Evolutionary conservation across 2,797 vertebrate genomes (phyloP).

Genomic region (Myiothlypis coronata): DNA sequence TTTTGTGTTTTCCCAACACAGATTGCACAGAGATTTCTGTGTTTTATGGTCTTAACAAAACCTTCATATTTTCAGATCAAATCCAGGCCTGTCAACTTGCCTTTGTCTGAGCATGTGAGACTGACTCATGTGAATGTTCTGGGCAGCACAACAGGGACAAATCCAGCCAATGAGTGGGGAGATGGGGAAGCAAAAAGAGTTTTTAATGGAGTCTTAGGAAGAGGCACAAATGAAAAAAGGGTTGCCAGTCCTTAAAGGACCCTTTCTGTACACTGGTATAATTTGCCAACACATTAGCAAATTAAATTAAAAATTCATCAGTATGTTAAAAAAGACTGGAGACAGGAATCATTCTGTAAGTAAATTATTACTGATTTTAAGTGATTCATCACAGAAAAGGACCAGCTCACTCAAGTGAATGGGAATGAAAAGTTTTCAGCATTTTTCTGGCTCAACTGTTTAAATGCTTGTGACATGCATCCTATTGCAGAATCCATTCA

Average conservation of each 20-base stretch:
- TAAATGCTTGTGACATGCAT: background rate
- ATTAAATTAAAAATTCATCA: background rate
- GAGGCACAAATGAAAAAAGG: background rate
- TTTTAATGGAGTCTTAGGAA: background rate
- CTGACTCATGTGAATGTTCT: background rate
- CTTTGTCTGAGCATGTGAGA: background rate
- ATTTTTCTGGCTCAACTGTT: background rate
- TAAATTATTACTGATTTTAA: background rate
- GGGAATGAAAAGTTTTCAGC: background rate
- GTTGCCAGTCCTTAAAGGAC: background rate
- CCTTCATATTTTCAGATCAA: background rate
- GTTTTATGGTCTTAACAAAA: background rate
- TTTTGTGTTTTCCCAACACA: background rate
- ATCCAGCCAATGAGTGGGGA: background rate
- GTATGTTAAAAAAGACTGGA: background rate
- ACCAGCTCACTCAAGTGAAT: background rate
- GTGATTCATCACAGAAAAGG: background rate
- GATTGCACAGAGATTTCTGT: background rate
- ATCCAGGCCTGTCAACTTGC: background rate
- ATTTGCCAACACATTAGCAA: background rate
- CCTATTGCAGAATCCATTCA: background rate
- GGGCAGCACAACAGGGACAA: background rate
- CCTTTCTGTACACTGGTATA: background rate
- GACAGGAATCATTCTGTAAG: background rate
- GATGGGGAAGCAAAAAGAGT: background rate